Evolutionary conservation across 2,113 vertebrate species (phyloP).

Genomic region (Hydrolagus affinis): DNA sequence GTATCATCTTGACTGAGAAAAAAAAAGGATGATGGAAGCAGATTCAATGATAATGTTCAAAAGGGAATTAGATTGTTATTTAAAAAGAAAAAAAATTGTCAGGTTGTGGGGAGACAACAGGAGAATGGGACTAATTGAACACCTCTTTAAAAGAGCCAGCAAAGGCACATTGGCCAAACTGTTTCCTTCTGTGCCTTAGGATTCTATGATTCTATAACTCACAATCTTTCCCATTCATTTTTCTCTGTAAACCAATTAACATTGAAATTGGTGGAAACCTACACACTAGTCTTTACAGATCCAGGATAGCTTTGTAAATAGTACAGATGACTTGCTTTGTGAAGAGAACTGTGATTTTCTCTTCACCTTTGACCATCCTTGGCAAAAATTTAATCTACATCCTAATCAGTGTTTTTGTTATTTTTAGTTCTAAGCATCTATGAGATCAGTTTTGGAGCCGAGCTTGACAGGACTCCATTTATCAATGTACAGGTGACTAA

Average conservation of each 20-base stretch:
- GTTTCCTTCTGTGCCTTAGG: too few relatives aligned
- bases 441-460: background rate
- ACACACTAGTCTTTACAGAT: background rate
- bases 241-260: background rate
- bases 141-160: too few relatives aligned
- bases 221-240: background rate
- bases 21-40: too few relatives aligned
- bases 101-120: too few relatives aligned
- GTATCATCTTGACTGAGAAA: too few relatives aligned
- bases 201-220: too few relatives aligned
- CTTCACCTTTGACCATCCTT: background rate
- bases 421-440: background rate
- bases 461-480: slow-evolving; percentile 1
- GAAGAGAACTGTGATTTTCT: background rate
- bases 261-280: too few relatives aligned
- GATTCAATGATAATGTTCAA: too few relatives aligned
- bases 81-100: too few relatives aligned
- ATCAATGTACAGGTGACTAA: slow-evolving; percentile 3
- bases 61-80: too few relatives aligned
- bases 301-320: background rate
- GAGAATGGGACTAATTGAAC: too few relatives aligned
- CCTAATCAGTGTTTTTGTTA: background rate
- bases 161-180: too few relatives aligned
- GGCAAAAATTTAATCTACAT: background rate
- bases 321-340: background rate